Base-by-base conservation (phyloP, 2,113 vertebrate genomes). In the Turnix velox region DNA sequence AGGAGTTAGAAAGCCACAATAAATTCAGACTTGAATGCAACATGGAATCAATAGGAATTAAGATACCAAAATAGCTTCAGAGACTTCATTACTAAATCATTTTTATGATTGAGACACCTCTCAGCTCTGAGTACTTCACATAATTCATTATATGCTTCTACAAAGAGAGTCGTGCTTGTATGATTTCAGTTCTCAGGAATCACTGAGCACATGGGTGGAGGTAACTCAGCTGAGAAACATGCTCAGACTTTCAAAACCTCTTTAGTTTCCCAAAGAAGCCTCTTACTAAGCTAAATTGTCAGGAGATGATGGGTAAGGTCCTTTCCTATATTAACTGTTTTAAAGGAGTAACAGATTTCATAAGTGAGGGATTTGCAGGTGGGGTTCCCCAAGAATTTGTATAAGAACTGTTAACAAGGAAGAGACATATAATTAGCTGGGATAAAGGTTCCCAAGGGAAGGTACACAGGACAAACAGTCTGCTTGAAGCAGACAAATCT, bases 11-110 rank as follows among this genome's bases (percentile, higher is more conserved):
- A 85, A 84, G 30, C 24, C 12, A 17, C 76, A 83, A 48, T 85
- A 87, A 88, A 58, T 82, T 69, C 40, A 86, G 48, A 82, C 39
- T 79, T 79, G 54, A 75, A 90, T 45, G 30, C 37, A 82, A 87
- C 87, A 84, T 72, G 8, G 9, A 84, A 87, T 91, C 77, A 28
- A 59, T 67, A 73, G n/a, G 77, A 79, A 84, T 62, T n/a, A 85
- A 85, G 51, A 43, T 37, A 59, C 48, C 55, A 55, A 78, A 81
- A 88, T 58, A 88, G 28, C 20, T 87, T 66, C n/a, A 22, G 42
- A 84, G 35, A 69, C 40, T 86, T 92, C 37, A 67, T 81, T 92
- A 72, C 65, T 81, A 81, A 87, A 88, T 84, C n/a, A 88, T 51
- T 40, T 45, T 85, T 71, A 73, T 6, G 30, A 71, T 67, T 63